phyloP scores from a whole-genome alignment of 2,797 vertebrate species.

The Hirundo rustica region DNA sequence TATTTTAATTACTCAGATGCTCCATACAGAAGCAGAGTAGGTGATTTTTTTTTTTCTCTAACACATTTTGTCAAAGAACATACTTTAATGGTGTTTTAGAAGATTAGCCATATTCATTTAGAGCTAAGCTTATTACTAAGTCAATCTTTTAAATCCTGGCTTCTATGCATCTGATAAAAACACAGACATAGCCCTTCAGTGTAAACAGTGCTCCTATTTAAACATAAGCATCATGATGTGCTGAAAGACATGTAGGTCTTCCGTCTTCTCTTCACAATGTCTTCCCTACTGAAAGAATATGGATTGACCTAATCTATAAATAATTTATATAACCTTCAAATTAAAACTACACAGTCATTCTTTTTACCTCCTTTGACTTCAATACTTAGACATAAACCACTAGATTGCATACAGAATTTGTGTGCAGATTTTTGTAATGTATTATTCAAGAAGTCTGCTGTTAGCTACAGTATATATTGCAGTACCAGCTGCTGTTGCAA shows the following conservation, averaged over 20 bases:
- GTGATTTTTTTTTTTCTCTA: neutral
- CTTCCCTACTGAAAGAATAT: neutral
- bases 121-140: slow-evolving; percentile 12
- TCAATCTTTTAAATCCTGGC: slow-evolving; percentile 3
- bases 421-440: neutral
- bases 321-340: neutral
- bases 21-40: neutral
- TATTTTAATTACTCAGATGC: neutral
- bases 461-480: neutral
- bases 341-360: neutral
- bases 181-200: neutral
- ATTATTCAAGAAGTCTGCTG: slow-evolving; percentile 41
- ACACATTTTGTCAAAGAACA: neutral
- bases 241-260: neutral
- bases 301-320: neutral
- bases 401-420: neutral
- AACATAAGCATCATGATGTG: neutral
- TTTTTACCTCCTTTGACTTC: neutral
- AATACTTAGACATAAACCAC: neutral
- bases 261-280: neutral
- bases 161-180: neutral
- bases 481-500: neutral
- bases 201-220: neutral
- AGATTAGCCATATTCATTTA: slow-evolving; percentile 27
- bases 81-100: neutral